Evolutionary conservation across 2,888 invertebrate genomes (phyloP), one percentile per base, ranked within the genome.

Genomic region (Polymixis lichenea): DNA sequence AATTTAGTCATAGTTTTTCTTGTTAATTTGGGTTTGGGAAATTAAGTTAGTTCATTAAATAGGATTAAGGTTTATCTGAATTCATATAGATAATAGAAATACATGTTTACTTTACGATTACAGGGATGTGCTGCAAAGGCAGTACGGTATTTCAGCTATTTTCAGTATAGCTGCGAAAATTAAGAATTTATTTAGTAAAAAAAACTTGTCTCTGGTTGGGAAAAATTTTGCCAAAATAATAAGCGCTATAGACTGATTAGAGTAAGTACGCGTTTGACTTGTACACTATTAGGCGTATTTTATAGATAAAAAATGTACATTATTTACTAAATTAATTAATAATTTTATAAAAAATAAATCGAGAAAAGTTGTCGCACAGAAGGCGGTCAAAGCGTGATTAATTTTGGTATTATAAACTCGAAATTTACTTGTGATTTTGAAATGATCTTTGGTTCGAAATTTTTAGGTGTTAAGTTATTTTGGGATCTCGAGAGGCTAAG

Each of bases 211-310:
- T 92, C 89, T 89, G 89, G 88, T 91, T 88, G 89, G 89, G 90
- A 91, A 91, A 91, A 91, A 90, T 90, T 90, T 94, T 95, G 95
- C 94, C 95, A 95, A 96, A 96, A 95, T 96, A 95, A 96, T 95
- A 95, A 95, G 94, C 96, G 95, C 96, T 96, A 96, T 96, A 96
- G 96, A 96, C 96, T 96, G 96, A 96, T 95, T 96, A 96, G 96
- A 95, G 92, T 96, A 96, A 96, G 96, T 90, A 92, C 94, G 95
- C 95, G 93, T 95, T 95, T 93, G 91, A 92, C 93, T 94, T 95
- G 95, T 96, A 96, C 95, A 96, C 96, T 96, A 95, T 96, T 96
- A 96, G 96, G 96, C 96, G 91, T 96, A 96, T 95, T 95, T 90
- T 94, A 92, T 95, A 95, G 94, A 94, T 93, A 94, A 95, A 95